Evolutionary conservation across 2,888 invertebrate genomes (phyloP), one percentile per base, ranked within the genome.

Genomic region (Pristionchus maxplancki): DNA sequence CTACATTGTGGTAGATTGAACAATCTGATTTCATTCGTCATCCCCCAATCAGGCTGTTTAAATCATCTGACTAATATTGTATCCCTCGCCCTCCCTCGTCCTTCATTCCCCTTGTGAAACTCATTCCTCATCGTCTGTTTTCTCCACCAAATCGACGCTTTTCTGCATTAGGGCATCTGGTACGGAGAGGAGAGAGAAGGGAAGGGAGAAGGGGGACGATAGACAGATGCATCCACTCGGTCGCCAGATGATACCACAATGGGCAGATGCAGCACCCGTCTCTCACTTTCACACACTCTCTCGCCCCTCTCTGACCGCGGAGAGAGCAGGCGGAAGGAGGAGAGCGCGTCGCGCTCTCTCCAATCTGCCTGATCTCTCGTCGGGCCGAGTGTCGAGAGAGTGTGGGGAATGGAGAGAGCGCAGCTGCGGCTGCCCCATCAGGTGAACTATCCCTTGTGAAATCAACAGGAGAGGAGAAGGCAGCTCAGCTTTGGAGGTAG

Each of bases 171-270:
- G 78, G 78, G 78, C 78, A 78, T 78, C 78, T 78, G 78, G 78
- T 78, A 78, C 44, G 24, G 44, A 37, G 71, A 71, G 37, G 71
- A 17, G 37, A 34, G 71, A 28, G 37, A 67, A 67, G 67, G 67
- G 67, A 67, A 34, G 31, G 17, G 50, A n/a, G 71, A 20, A 40
- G 20, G 71, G 71, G 71, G 71, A 37, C 34, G 71, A 71, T 37
- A 34, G 71, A 48, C 28, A 48, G 78, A 78, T 78, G 78, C 78
- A 78, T 78, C 78, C 37, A 34, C 44, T 44, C 44, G 5, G 9
- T 28, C 44, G 44, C 78, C 78, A 78, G 78, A 78, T 78, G 78
- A 78, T 78, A 78, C 78, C 78, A 78, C 78, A 78, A 78, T 78
- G 78, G 44, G 44, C 78, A 78, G 78, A 78, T 78, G 78, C 44